Base-by-base conservation (phyloP, 1,140 invertebrate genomes). In the Pantala flavescens region DNA sequence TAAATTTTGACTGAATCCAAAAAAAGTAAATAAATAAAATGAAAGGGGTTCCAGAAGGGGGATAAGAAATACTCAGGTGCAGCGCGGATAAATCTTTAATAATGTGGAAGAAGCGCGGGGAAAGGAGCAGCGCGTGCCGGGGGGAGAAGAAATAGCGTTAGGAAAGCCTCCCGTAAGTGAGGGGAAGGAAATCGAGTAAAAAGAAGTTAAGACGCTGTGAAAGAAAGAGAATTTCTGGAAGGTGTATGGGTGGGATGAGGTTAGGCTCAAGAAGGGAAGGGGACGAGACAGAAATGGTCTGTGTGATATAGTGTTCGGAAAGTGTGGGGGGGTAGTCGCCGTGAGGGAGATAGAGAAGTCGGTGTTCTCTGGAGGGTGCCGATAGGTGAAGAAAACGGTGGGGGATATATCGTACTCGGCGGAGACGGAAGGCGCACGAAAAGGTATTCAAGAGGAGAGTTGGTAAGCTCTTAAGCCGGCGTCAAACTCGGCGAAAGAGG, bases 1-100 rank as follows among this genome's bases (percentile, higher is more conserved):
- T 63, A 63, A 63, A 63, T 63, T 63, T 63, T 12, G 49, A 21
- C 14, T 5, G 49, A 63, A 21, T 63, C 28, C 28, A 36, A 36
- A 36, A 36, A 36, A 36, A 36, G 28, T 36, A 36, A 36, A 36
- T 36, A 36, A 36, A 36, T 36, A 63, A 21, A 21, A 21, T 63
- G 12, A 63, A 21, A 63, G 49, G 14, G 49, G 14, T 16, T 63
- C 49, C 3, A 21, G 12, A 12, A 12, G n/a, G 49, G 49, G n/a
- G 49, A 63, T 63, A 63, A 63, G 49, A 63, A 63, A 63, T 63
- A 63, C 49, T 63, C 49, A 63, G 49, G 49, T 63, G 49, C 49
- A 63, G 49, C 12, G 12, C 49, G 49, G 49, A 63, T 63, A 63
- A 63, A 63, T 63, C 49, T 63, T 63, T 63, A 21, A 63, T 63